Conservation (phyloP, 2,888 invertebrate genomes). For the Ochlodes sylvanus region DNA sequence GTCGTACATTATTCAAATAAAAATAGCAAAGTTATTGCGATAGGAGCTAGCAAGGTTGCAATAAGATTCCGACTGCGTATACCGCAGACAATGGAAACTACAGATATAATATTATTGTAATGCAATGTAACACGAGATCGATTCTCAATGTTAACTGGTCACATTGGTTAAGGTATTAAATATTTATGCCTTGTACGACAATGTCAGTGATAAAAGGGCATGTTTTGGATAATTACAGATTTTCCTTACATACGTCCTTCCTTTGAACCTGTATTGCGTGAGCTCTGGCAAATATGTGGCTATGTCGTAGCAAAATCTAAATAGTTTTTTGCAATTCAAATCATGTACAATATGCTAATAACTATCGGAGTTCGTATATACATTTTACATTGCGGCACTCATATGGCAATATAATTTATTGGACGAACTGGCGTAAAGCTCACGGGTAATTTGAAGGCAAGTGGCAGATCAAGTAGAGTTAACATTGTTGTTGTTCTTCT, state of each 20-base stretch:
- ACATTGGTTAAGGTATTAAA: slow-evolving; percentile 37
- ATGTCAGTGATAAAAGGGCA: slow-evolving; percentile 36
- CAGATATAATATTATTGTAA: slow-evolving; percentile 31
- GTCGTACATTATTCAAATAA: slow-evolving; percentile 9
- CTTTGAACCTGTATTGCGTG: background rate
- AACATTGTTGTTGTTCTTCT: too few species aligned
- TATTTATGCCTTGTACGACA: slow-evolving; percentile 27
- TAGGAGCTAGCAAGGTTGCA: slow-evolving; percentile 34
- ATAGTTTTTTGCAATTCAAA: slow-evolving; percentile 4
- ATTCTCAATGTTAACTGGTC: slow-evolving; percentile 39
- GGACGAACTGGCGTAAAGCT: background rate
- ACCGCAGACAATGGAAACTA: slow-evolving; percentile 37
- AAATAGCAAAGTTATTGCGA: slow-evolving; percentile 19
- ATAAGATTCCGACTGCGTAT: slow-evolving; percentile 29
- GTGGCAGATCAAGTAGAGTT: too few species aligned
- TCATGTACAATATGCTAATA: slow-evolving; percentile 5
- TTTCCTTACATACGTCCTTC: slow-evolving; percentile 28
- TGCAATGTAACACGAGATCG: slow-evolving; percentile 37
- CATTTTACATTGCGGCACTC: background rate
- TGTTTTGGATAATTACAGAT: slow-evolving; percentile 31
- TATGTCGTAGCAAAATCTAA: slow-evolving; percentile 2
- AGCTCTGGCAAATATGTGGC: slow-evolving; percentile 1
- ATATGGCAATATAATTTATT: background rate
- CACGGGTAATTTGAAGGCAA: too few species aligned
- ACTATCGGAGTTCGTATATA: background rate